Base-by-base conservation (phyloP, 2,888 invertebrate genomes). In the Eudasyphora cyanicolor region DNA sequence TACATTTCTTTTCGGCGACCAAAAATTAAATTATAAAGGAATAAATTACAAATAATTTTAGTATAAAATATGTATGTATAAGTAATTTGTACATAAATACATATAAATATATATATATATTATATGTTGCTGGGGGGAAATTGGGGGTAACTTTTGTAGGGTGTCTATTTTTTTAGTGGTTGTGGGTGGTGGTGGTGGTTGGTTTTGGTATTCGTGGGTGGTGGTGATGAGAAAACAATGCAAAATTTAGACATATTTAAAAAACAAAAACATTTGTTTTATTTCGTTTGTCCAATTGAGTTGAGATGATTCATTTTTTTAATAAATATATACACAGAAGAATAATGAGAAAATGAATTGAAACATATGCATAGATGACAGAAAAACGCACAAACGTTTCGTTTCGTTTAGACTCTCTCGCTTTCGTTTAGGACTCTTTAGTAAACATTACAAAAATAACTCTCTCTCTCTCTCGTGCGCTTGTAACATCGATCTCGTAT, bases 381-480 rank as follows among this genome's bases (percentile, higher is more conserved):
- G 77, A n/a, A n/a, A n/a, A 32, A 74, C 76, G 49, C 79, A 69
- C 76, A 70, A 70, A 70, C 51, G 24, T 12, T n/a, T 27, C 1
- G 10, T 21, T 17, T 49, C 14, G 54, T 19, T 45, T 8, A 42
- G 10, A 45, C 62, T 64, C 70, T 71, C 32, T 75, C 19, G 51
- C 21, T 70, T n/a, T 45, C 8, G 24, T 70, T 62, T 17, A 7
- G 38, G n/a, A 38, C 49, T 49, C 17, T 74, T 62, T 67, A 67
- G 79, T 76, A 79, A n/a, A 82, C 79, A 79, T 70, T 69, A 62
- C 74, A 79, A n/a, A n/a, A 83, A 83, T n/a, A 67, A 67, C 79
- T 57, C 74, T 73, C 82, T 82, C 82, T 83, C 83, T 83, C 83
- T 73, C 82, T 82, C 82, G 79, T 79, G 79, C 83, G 83, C 83